Base-by-base conservation (phyloP, 37 sponge, comb jelly and placozoan genomes). In the Amphimedon queenslandica region DNA sequence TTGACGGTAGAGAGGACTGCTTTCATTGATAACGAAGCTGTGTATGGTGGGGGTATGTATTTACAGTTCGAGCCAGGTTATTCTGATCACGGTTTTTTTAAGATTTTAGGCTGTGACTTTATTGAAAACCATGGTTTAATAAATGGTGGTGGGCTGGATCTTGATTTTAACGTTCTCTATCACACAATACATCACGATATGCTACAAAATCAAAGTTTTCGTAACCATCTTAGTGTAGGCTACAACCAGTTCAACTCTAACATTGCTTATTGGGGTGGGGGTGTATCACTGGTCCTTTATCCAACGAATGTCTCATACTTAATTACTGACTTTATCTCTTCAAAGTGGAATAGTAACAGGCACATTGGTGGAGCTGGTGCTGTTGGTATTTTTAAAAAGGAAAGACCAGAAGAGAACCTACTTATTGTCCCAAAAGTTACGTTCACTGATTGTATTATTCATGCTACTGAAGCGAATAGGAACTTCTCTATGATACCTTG, bases 41-140 rank as follows among this genome's bases (percentile, higher is more conserved):
- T 25, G 18, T 75, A 42, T 63, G 76, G 76, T 40, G 76, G 65
- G 40, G 76, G 76, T 23, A 63, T 75, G 53, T 36, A 10, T n/a
- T 4, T 75, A 38, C 40, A 42, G 64, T 25, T 75, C 61, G 24
- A 60, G 24, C 34, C 64, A 24, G 64, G 58, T 27, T 21, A 63
- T 63, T n/a, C 76, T 8, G 16, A 40, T 25, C 39, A 64, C 31
- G 63, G 40, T 37, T 39, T 34, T 29, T 38, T 64, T 28, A 24
- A 39, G 6, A 63, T 63, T 64, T 21, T n/a, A 13, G n/a, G 63
- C 4, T 28, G 25, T 3, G 33, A 10, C 3, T 40, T 63, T 39
- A 63, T 41, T 37, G 29, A 27, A 20, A 75, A 75, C 66, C 21
- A 24, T 40, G 76, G 65, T 32, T 21, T 28, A 18, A 18, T 42